Evolutionary conservation across 2,888 invertebrate genomes (phyloP), one percentile per base, ranked within the genome.

Genomic region (Synergus itoensis): DNA sequence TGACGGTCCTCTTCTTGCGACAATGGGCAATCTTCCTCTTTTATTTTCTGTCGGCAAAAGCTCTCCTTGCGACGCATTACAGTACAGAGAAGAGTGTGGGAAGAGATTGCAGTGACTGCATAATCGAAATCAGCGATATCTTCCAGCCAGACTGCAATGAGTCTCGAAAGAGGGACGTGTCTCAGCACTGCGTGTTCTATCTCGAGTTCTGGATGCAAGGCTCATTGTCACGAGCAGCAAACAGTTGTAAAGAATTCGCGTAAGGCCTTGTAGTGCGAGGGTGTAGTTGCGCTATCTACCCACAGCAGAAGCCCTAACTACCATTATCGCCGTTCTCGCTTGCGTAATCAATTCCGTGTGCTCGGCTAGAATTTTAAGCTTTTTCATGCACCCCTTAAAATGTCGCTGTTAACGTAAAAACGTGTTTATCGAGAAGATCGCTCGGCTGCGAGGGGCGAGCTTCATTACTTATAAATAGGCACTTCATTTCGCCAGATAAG

Each of bases 171-270:
- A 80, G 81, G 77, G 69, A 76, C 64, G 65, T 69, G 63, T 76
- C 8, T 75, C 63, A 73, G 64, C 60, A 63, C 80, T 87, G 83
- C 90, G 89, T 90, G 90, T 90, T 87, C 88, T 90, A 90, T 90
- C 90, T 90, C 87, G 88, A 80, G 85, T 82, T 79, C 78, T 83
- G 87, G 87, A 86, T 87, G 87, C 90, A 89, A 88, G 88, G 86
- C 84, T 77, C 60, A 60, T 21, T 4, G 1, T 65, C 79, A 79
- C 80, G 76, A 78, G 83, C 80, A 81, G 90, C 90, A 90, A 90
- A 90, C 90, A 90, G 90, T 90, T 89, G 88, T 90, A 90, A 90
- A 90, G 90, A 90, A 90, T 89, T 88, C 85, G 86, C 81, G 53
- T 76, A 73, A 77, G 79, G 83, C 82, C 83, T 81, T 81, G 79